Conservation (phyloP, 2,888 invertebrate species). For the Autographa pulchrina region DNA sequence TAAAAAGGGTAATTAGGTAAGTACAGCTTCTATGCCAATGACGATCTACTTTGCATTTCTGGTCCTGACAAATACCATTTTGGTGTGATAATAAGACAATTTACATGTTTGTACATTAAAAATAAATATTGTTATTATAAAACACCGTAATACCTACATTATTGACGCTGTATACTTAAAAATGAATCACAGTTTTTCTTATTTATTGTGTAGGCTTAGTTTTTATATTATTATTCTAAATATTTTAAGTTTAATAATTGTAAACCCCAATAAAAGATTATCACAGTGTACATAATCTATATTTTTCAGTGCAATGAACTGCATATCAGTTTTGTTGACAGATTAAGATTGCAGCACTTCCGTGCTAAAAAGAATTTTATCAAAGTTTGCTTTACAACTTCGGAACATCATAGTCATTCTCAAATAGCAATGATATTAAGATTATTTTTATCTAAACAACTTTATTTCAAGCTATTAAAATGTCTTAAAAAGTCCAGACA, state of each 20-base stretch:
- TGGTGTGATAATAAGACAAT: neutral
- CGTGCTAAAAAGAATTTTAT: constrained; percentile 27
- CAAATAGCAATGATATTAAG: neutral
- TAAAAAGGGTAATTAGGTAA: no score
- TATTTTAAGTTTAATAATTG: no score
- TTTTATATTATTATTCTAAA: no score
- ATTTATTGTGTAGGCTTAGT: no score
- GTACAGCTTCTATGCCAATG: no score
- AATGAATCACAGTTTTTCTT: neutral
- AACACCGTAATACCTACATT: neutral
- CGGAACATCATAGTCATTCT: neutral
- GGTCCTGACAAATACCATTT: no score
- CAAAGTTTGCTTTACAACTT: constrained; percentile 1
- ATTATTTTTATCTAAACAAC: no score
- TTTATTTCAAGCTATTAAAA: neutral
- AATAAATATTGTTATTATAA: neutral
- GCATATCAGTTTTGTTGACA: constrained; percentile 25
- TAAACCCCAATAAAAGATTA: no score
- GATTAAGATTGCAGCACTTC: constrained; percentile 15
- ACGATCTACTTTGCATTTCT: no score
- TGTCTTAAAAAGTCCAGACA: neutral
- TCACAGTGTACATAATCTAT: constrained; percentile 3
- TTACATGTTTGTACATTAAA: neutral
- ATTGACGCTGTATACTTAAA: neutral
- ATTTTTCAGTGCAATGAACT: constrained; percentile 37